phyloP scores from a whole-genome alignment of 2,797 vertebrate species.

The Sebastes taczanowskii region DNA sequence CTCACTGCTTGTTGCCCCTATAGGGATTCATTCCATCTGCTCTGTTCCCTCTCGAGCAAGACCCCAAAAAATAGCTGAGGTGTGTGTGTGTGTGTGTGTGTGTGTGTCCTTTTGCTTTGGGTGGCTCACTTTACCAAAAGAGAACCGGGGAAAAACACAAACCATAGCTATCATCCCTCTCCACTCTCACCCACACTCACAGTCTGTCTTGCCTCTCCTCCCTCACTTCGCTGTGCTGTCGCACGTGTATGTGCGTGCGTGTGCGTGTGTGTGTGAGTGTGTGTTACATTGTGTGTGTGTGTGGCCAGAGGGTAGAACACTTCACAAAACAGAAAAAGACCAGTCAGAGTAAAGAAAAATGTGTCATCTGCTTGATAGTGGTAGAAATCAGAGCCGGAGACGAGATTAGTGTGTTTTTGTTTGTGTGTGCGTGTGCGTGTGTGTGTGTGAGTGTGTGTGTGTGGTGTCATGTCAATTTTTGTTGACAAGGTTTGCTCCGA shows the following conservation, averaged over 20 bases:
- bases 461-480: constrained; percentile 16
- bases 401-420: background rate
- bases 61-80: background rate
- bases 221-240: constrained; percentile 14
- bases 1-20: constrained; percentile 29
- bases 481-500: constrained; percentile 21
- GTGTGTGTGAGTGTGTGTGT: background rate
- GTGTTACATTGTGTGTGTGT: background rate
- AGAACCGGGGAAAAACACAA: constrained; percentile 44
- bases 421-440: background rate
- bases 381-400: constrained; percentile 24
- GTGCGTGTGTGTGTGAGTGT: background rate
- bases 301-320: constrained; percentile 41
- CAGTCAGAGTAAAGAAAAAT: constrained; percentile 34
- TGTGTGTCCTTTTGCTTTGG: constrained; percentile 32
- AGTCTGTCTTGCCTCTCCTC: constrained; percentile 27
- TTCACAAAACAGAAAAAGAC: constrained; percentile 50
- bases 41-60: constrained; percentile 21
- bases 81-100: background rate
- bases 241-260: background rate
- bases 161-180: constrained; percentile 54
- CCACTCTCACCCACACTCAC: constrained; percentile 39
- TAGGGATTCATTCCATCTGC: constrained; percentile 46
- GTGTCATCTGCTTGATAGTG: constrained; percentile 32
- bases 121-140: constrained; percentile 45